These are phyloP conservation scores for Pollenia angustigena DNA, from an alignment of 2,888 invertebrate species.

Conservation along the genomic window DNA sequence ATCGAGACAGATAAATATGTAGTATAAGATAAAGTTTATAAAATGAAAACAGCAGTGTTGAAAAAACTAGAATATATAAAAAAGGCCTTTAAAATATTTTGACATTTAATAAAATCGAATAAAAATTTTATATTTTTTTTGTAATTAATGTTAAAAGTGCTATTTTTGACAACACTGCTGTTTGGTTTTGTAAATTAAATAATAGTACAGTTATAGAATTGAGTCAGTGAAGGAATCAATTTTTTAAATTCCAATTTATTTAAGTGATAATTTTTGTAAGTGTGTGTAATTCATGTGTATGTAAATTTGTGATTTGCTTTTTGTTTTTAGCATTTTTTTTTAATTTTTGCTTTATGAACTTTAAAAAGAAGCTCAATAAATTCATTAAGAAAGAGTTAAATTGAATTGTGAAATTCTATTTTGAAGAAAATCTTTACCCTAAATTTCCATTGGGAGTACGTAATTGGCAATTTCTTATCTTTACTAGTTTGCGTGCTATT, in stretches of 20 bases:
- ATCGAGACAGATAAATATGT: slow-evolving; percentile 6
- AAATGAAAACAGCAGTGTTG: slow-evolving; percentile 14
- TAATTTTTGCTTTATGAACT: not conserved
- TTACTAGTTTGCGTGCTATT: slow-evolving; percentile 83
- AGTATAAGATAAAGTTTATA: slow-evolving; percentile 13
- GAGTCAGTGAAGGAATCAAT: not conserved
- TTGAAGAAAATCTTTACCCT: slow-evolving; percentile 84
- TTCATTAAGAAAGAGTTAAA: slow-evolving; percentile 17
- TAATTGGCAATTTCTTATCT: slow-evolving; percentile 85
- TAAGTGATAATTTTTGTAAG: slow-evolving; percentile 10
- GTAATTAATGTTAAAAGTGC: not conserved
- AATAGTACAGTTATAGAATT: slow-evolving; percentile 10
- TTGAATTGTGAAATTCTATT: slow-evolving; percentile 25
- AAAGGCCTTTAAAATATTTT: not conserved
- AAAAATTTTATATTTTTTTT: not conserved
- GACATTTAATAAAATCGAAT: not conserved
- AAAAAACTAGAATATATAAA: slow-evolving; percentile 27
- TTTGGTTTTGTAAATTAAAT: not conserved
- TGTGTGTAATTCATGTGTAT: not conserved
- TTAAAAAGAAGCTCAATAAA: slow-evolving; percentile 33
- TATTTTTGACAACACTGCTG: slow-evolving; percentile 5
- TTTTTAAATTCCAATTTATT: slow-evolving; percentile 12
- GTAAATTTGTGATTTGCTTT: slow-evolving; percentile 14
- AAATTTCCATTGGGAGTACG: slow-evolving; percentile 87
- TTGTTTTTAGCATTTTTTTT: not conserved